Base-by-base conservation (phyloP, 2,888 invertebrate species). In the Formica aserva region DNA sequence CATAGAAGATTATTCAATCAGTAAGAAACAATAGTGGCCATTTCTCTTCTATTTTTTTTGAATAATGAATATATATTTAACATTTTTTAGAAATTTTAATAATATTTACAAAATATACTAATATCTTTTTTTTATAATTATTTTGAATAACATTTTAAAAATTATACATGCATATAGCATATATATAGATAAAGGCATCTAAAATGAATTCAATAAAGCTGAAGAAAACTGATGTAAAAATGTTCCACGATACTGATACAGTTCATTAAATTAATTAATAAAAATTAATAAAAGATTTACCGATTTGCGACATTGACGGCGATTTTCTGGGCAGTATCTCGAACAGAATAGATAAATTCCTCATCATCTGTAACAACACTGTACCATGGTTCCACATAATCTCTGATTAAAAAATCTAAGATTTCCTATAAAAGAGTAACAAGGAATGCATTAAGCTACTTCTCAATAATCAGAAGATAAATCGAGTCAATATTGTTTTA, bases 381-480 rank as follows among this genome's bases (percentile, higher is more conserved):
- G 93, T 97, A 97, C 97, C 97, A 97, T 0, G 97, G 96, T 87
- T 97, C 96, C 66, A 98, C 97, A 95, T 98, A 98, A 95, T 98
- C 98, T 93, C 97, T 96, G 75, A 98, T 96, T 76, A 98, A 96
- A 88, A 97, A 98, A 85, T 97, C 96, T 91, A 98, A 96, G 92
- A 98, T 98, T 95, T 98, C 97, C 94, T 94, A 35, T 35, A 48
- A 63, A 77, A 85, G n/a, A 48, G 9, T 65, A 41, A 4, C 13
- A 83, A 82, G 3, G 45, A 69, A 66, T 26, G 48, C 13, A 65
- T 67, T 72, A 82, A 69, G 32, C 66, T 69, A 81, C 6, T 71
- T 41, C 48, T n/a, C 35, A 41, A 29, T 11, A 45, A 45, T 29
- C 15, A 38, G 3, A 26, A 29, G 4, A 0, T 32, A 76, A 6